Percentiles rank a stretch among this genome's conserved stretches.
Conservation (phyloP, 2,113 vertebrate species). For the Triplophysa rosa region DNA sequence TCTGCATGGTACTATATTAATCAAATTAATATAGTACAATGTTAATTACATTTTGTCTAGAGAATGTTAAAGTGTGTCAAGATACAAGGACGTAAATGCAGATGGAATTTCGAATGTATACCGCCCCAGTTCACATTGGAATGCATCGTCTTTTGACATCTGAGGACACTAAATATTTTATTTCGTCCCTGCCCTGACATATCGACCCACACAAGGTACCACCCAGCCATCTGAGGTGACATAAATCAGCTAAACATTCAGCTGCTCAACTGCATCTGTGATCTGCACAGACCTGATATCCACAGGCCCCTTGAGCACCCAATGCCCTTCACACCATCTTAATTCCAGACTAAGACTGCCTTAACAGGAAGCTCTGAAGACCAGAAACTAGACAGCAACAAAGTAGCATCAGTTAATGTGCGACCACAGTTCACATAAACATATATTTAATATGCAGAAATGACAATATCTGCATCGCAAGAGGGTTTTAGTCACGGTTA, state of each 20-base stretch:
- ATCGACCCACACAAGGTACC: conserved; percentile 18
- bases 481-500: conserved; percentile 2
- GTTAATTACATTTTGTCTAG: conserved; percentile 16
- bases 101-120: conserved; percentile 23
- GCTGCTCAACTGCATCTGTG: conserved; percentile 49
- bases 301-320: conserved; percentile 43
- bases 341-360: background rate
- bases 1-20: conserved; percentile 7
- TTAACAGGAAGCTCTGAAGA: conserved; percentile 2
- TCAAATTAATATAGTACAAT: conserved; percentile 3
- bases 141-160: conserved; percentile 33
- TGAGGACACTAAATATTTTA: conserved; percentile 42
- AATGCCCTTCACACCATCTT: conserved; percentile 37
- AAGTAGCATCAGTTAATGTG: background rate
- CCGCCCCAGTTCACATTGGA: conserved; percentile 29
- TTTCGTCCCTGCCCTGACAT: conserved; percentile 36
- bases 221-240: conserved; percentile 44
- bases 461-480: conserved; percentile 6
- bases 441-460: background rate
- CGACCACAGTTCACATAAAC: background rate
- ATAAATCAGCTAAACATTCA: conserved; percentile 48
- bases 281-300: conserved; percentile 34
- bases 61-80: conserved; percentile 18
- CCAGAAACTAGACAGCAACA: background rate
- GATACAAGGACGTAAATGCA: conserved; percentile 12